These are phyloP conservation scores for Castor canadensis DNA, from an alignment of 2,113 vertebrate genomes.

Conservation along the genomic window DNA sequence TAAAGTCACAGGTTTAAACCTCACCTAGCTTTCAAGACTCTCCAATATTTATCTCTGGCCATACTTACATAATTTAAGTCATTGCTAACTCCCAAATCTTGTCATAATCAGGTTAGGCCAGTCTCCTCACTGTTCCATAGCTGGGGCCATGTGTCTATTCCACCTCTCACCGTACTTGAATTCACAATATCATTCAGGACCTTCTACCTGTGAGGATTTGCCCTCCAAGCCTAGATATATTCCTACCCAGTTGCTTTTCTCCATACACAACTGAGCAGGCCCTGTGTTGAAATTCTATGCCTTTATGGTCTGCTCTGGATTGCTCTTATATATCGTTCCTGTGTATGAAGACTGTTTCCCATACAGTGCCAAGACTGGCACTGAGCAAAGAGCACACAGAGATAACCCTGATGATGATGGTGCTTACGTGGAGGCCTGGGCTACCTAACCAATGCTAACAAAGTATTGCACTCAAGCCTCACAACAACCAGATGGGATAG, in stretches of 20 bases:
- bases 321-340: not conserved
- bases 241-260: not conserved
- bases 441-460: not conserved
- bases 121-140: not conserved
- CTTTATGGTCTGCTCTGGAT: not conserved
- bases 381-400: not conserved
- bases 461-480: not conserved
- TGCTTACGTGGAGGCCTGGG: not conserved
- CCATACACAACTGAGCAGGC: not conserved
- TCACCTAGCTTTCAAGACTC: not conserved
- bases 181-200: not conserved
- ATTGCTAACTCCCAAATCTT: not conserved
- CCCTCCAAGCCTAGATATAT: not conserved
- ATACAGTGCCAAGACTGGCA: not conserved
- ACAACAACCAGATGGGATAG: not conserved
- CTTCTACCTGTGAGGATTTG: not conserved
- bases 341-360: not conserved
- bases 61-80: not conserved
- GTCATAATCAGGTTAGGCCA: not conserved
- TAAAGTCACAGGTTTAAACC: not conserved
- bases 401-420: not conserved
- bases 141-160: not conserved
- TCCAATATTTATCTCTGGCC: not conserved
- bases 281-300: not conserved
- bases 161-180: accelerated